phyloP scores from a whole-genome alignment of 2,888 invertebrate genomes.

The Hypena proboscidalis region DNA sequence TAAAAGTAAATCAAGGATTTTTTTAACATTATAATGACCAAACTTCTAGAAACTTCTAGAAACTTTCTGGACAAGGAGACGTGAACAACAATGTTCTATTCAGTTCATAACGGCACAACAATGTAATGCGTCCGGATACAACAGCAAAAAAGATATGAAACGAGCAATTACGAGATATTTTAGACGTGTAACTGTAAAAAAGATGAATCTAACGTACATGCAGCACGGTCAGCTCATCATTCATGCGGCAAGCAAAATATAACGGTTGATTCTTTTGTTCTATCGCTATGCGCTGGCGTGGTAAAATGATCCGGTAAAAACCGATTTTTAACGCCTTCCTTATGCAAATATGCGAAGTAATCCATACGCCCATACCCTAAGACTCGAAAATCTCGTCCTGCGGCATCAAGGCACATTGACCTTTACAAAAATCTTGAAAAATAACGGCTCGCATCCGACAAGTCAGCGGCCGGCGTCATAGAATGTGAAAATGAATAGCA shows the following conservation, averaged over 20 bases:
- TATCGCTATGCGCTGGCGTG: slow-evolving; percentile 24
- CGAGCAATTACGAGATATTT: slow-evolving; percentile 53
- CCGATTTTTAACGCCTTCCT: slow-evolving; percentile 42
- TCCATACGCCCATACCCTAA: slow-evolving; percentile 54
- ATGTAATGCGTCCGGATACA: slow-evolving; percentile 21
- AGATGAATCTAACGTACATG: slow-evolving; percentile 48
- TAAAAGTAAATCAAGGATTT: slow-evolving; percentile 1
- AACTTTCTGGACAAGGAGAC: slow-evolving; percentile 30
- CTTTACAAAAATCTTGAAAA: slow-evolving; percentile 76
- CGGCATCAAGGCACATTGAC: slow-evolving; percentile 72
- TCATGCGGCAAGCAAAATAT: slow-evolving; percentile 59
- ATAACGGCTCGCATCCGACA: slow-evolving; percentile 69
- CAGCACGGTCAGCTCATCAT: slow-evolving; percentile 52
- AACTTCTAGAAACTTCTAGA: slow-evolving; percentile 34
- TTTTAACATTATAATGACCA: slow-evolving; percentile 16
- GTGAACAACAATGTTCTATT: slow-evolving; percentile 21
- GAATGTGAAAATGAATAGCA: slow-evolving; percentile 26
- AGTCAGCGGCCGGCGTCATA: slow-evolving; percentile 40
- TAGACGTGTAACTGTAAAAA: slow-evolving; percentile 57
- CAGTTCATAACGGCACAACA: slow-evolving; percentile 27
- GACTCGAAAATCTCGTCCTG: slow-evolving; percentile 53
- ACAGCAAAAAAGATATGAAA: slow-evolving; percentile 34
- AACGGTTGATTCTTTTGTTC: slow-evolving; percentile 58
- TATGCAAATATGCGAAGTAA: slow-evolving; percentile 52
- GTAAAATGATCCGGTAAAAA: slow-evolving; percentile 46